These are phyloP conservation scores for Oreocharis arfaki DNA, from an alignment of 2,113 vertebrate genomes.

Conservation along the genomic window DNA sequence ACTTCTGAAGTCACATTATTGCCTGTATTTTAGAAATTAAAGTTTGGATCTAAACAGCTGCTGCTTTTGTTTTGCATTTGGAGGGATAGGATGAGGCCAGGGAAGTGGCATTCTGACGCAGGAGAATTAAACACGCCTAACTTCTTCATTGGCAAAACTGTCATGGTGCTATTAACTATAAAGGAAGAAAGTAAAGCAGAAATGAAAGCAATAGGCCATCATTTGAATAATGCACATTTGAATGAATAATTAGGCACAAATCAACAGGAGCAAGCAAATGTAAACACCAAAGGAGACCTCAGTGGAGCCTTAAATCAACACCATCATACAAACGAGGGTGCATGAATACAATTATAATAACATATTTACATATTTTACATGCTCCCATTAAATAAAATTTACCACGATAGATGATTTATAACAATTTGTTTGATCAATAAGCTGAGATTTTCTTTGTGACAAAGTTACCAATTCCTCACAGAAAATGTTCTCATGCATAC, in stretches of 20 bases:
- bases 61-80: background rate
- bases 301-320: background rate
- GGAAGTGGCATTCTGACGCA: background rate
- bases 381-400: background rate
- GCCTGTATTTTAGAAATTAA: background rate
- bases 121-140: background rate
- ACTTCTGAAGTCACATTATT: background rate
- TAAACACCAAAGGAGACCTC: background rate
- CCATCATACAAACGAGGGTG: background rate
- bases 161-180: background rate
- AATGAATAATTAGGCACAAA: conserved; percentile 16
- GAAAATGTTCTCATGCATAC: background rate
- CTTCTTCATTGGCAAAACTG: background rate
- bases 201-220: conserved; percentile 16
- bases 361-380: background rate
- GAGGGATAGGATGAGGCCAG: background rate
- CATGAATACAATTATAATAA: background rate
- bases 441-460: background rate
- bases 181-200: background rate
- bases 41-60: background rate
- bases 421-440: background rate
- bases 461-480: background rate
- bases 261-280: background rate
- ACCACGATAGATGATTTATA: background rate
- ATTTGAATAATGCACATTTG: background rate